phyloP scores from a whole-genome alignment of 2,113 vertebrate species.

The Puma concolor region DNA sequence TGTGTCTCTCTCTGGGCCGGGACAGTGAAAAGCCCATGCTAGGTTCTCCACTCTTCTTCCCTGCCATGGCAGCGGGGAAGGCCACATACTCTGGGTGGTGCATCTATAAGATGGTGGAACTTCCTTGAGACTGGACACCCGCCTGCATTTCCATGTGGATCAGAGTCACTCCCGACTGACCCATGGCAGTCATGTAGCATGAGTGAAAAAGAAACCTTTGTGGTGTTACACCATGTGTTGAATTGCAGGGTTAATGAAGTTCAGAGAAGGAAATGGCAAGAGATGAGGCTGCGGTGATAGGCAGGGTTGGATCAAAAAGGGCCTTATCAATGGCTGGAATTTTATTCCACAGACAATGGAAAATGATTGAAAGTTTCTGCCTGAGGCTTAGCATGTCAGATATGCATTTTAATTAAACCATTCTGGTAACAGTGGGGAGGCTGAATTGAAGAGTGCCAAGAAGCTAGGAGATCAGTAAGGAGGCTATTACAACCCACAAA shows the following conservation, averaged over 20 bases:
- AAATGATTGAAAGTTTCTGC: constrained; percentile 67
- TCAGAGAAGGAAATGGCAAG: not conserved
- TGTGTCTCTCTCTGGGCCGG: not conserved
- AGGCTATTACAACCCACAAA: constrained; percentile 50
- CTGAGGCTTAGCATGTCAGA: constrained; percentile 57
- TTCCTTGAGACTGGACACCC: not conserved
- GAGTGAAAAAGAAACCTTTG: not conserved
- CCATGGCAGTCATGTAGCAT: not conserved
- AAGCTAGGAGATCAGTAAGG: constrained; percentile 38
- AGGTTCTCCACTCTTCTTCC: not conserved
- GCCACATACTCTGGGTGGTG: not conserved
- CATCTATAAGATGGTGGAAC: not conserved
- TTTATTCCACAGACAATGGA: constrained; percentile 63
- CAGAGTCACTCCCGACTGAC: not conserved
- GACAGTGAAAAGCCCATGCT: not conserved
- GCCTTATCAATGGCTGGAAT: constrained; percentile 7
- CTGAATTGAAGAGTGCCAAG: constrained; percentile 44
- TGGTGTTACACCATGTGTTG: not conserved
- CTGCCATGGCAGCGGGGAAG: not conserved
- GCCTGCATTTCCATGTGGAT: not conserved
- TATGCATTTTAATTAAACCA: constrained; percentile 77
- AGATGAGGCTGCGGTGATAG: not conserved
- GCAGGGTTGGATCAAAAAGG: not conserved
- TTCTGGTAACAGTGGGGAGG: constrained; percentile 51
- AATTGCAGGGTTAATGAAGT: not conserved